A percentile compares a stretch with the other conserved stretches of the same genome.
These are phyloP conservation scores for Bradynema listronoti DNA, from an alignment of 1,140 invertebrate genomes.

Conservation along the genomic window DNA sequence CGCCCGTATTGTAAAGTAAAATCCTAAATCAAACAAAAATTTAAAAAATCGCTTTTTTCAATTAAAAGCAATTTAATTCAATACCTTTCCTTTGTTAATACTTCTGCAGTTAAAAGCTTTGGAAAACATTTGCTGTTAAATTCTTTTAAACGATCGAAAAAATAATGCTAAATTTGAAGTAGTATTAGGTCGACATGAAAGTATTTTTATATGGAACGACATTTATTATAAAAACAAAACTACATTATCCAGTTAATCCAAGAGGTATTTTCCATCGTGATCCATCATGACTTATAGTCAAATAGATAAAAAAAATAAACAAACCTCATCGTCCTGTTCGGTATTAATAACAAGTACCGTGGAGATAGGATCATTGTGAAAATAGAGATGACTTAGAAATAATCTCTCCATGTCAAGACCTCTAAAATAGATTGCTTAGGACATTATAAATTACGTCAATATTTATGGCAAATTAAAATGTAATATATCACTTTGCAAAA, in stretches of 20 bases:
- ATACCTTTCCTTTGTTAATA: conserved; percentile 42
- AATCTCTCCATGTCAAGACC: conserved; percentile 49
- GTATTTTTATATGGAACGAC: no score
- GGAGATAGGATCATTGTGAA: conserved; percentile 43
- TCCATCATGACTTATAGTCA: no score
- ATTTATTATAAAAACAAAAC: no score
- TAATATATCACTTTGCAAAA: conserved; percentile 29
- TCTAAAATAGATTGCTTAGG: conserved; percentile 24
- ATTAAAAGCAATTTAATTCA: background rate
- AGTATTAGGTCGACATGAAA: background rate
- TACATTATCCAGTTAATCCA: no score
- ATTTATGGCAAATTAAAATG: background rate
- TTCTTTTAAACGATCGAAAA: conserved; percentile 36
- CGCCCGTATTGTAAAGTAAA: conserved; percentile 76
- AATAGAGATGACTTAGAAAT: conserved; percentile 48
- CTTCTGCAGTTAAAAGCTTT: conserved; percentile 41
- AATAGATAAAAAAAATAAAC: conserved; percentile 3
- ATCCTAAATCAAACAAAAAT: conserved; percentile 50
- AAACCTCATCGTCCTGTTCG: conserved; percentile 43
- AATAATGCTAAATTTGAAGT: conserved; percentile 38
- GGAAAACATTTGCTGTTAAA: conserved; percentile 38
- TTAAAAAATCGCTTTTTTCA: conserved; percentile 4
- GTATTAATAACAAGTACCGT: conserved; percentile 51
- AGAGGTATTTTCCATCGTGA: no score
- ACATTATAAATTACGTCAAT: background rate